Base-by-base conservation (phyloP, 2,113 vertebrate species). In the Dinomys branickii region DNA sequence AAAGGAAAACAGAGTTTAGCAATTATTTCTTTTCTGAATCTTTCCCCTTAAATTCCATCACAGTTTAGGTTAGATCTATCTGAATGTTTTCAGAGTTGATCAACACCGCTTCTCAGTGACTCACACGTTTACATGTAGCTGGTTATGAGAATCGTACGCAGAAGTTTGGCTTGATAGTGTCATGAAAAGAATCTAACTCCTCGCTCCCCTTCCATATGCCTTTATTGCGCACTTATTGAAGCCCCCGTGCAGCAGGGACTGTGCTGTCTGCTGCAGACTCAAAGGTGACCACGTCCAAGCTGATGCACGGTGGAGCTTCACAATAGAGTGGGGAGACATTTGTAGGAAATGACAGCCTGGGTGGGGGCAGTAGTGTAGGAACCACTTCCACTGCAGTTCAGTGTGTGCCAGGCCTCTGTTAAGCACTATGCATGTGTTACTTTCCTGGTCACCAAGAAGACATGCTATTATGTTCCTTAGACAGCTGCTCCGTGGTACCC, bases 391-490 rank as follows among this genome's bases (percentile, higher is more conserved):
- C 26, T 10, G 2, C 16, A 28, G 28, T 4, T 20, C 2, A 30
- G 30, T 6, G 5, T 1, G 4, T 19, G 24, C 16, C 7, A 10
- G 41, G 56, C 26, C 8, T 77, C 24, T 22, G 28, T 22, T 47
- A 3, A 33, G 14, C 50, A 4, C 0, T 6, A 3, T 3, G 0
- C 3, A 0, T 12, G 38, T n/a, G 4, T 30, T 5, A 5, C 17
- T 35, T 30, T 13, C 8, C 4, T 6, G 65, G 22, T 2, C 22
- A 26, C 0, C 20, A 54, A n/a, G 47, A 30, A 13, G 9, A 0
- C 10, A 16, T 12, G 4, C 16, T 20, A 0, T 4, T 35, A 7
- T 50, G 33, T n/a, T 4, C 5, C 0, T 91, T 75, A 22, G 0
- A 1, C 38, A 5, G 9, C 19, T 20, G 5, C 35, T 14, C 8